Evolutionary conservation across 2,888 invertebrate species (phyloP).

Genomic region (Drosophila macrospina): DNA sequence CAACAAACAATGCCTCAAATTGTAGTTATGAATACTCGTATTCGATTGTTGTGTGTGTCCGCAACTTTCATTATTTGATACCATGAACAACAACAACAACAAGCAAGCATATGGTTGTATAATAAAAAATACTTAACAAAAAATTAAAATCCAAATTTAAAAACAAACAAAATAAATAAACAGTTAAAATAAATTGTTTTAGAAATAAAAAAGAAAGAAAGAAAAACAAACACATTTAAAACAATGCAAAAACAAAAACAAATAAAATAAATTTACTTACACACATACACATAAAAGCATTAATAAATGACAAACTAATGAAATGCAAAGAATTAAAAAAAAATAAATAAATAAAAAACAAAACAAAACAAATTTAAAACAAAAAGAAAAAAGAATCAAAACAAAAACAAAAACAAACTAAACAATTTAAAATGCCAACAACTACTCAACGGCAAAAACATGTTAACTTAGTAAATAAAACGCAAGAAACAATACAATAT

Average conservation of each 20-base stretch:
- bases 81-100: constrained; percentile 24
- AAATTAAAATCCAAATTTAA: constrained; percentile 20
- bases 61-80: constrained; percentile 16
- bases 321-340: constrained; percentile 25
- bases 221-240: constrained; percentile 10
- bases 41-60: constrained; percentile 12
- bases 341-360: constrained; percentile 22
- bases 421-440: constrained; percentile 55
- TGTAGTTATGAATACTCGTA: constrained; percentile 22
- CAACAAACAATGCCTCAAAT: constrained; percentile 42
- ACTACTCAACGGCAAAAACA: constrained; percentile 65
- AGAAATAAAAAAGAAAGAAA: constrained; percentile 9
- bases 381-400: constrained; percentile 22
- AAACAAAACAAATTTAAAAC: constrained; percentile 6
- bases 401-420: constrained; percentile 37
- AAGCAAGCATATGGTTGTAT: constrained; percentile 62
- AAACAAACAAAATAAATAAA: constrained; percentile 21
- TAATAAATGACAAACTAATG: constrained; percentile 44
- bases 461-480: constrained; percentile 71
- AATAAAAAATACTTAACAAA: constrained; percentile 14
- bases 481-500: constrained; percentile 59
- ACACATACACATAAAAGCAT: constrained; percentile 40
- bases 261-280: constrained; percentile 38
- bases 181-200: constrained; percentile 22
- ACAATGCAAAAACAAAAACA: constrained; percentile 10